phyloP scores from a whole-genome alignment of 2,113 vertebrate genomes.

The Microtus richardsoni region DNA sequence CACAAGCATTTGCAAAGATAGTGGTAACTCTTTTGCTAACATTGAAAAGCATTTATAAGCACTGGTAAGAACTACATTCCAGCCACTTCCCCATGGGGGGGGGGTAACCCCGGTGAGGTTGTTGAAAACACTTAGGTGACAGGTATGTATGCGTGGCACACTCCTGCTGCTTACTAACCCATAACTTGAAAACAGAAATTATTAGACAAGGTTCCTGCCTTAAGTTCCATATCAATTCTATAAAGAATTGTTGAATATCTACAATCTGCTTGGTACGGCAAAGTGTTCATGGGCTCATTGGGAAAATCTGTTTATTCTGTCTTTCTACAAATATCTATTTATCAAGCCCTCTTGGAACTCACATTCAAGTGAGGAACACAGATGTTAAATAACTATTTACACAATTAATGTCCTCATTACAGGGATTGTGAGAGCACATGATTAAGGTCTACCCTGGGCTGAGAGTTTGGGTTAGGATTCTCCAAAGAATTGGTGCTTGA shows the following conservation, averaged over 20 bases:
- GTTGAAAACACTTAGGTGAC: conserved; percentile 20
- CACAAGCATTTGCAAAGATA: neutral
- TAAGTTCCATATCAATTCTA: neutral
- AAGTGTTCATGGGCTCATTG: neutral
- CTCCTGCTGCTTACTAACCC: neutral
- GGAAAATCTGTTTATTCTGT: conserved; percentile 6
- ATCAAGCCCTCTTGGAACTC: conserved; percentile 1
- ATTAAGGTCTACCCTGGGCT: neutral
- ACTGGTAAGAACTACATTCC: neutral
- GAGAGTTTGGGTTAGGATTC: neutral
- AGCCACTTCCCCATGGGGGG: neutral
- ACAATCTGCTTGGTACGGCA: neutral
- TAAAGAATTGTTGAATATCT: neutral
- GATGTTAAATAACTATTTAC: conserved; percentile 38
- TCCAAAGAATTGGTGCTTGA: conserved; percentile 8
- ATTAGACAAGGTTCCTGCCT: neutral
- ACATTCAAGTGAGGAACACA: conserved; percentile 27
- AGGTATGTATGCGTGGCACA: neutral
- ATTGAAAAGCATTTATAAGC: neutral
- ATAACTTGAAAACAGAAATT: neutral
- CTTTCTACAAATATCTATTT: conserved; percentile 38
- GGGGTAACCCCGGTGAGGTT: neutral
- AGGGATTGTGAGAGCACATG: neutral
- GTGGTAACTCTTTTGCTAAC: neutral
- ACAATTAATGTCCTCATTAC: conserved; percentile 28